Evolutionary conservation across 2,888 invertebrate genomes (phyloP).

Genomic region (Drosophila parthenogenetica): DNA sequence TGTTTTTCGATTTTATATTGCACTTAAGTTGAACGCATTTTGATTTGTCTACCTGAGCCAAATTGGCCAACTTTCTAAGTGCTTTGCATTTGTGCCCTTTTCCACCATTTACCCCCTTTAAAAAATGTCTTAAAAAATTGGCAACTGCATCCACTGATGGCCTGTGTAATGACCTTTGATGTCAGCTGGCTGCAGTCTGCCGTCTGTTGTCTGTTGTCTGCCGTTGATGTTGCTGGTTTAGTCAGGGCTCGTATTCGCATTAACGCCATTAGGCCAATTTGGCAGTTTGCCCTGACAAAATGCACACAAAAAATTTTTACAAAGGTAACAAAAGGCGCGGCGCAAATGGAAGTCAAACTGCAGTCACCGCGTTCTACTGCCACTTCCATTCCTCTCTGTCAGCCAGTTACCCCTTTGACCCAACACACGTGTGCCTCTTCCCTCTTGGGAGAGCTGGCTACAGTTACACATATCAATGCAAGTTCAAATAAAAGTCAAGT

Average conservation of each 20-base stretch:
- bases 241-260: slow-evolving; percentile 76
- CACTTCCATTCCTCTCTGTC: slow-evolving; percentile 8
- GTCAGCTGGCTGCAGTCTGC: slow-evolving; percentile 46
- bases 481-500: slow-evolving; percentile 78
- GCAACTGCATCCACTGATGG: slow-evolving; percentile 59
- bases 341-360: slow-evolving; percentile 44
- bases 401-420: slow-evolving; percentile 4
- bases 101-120: background rate
- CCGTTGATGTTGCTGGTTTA: slow-evolving; percentile 57
- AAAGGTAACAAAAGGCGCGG: slow-evolving; percentile 67
- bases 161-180: slow-evolving; percentile 66
- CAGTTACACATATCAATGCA: slow-evolving; percentile 71
- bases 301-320: slow-evolving; percentile 51
- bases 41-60: slow-evolving; percentile 13
- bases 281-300: slow-evolving; percentile 70
- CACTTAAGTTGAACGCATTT: slow-evolving; percentile 12
- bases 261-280: slow-evolving; percentile 82
- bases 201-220: slow-evolving; percentile 6
- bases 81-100: slow-evolving; percentile 55
- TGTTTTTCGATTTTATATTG: background rate
- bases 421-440: background rate
- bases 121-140: slow-evolving; percentile 41
- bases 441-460: background rate
- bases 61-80: slow-evolving; percentile 55
- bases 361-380: slow-evolving; percentile 22